Conservation (phyloP, 2,797 vertebrate species). For the Hypotaenidia okinawae region DNA sequence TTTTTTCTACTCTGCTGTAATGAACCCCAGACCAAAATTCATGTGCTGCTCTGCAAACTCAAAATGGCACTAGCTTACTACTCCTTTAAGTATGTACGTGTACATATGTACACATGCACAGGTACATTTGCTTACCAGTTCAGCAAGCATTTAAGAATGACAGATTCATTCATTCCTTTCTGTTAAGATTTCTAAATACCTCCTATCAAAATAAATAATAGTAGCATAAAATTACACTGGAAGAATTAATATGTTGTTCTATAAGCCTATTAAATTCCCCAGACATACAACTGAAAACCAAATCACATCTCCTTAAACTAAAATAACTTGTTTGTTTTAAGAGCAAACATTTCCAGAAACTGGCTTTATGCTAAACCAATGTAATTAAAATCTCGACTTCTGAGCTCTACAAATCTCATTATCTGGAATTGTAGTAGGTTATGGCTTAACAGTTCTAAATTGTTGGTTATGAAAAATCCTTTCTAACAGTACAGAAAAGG, state of each 20-base stretch:
- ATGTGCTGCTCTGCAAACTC: neutral
- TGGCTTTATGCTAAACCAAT: neutral
- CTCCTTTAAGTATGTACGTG: neutral
- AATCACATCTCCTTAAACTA: neutral
- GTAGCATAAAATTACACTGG: neutral
- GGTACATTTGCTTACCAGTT: neutral
- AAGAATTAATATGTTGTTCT: neutral
- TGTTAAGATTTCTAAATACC: neutral
- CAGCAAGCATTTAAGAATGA: neutral
- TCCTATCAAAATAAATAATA: neutral
- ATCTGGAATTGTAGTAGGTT: neutral
- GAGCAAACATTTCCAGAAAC: neutral
- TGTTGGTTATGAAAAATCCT: neutral
- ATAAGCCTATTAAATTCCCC: neutral
- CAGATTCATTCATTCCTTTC: neutral
- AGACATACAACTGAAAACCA: neutral
- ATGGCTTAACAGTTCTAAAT: neutral
- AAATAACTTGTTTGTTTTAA: neutral
- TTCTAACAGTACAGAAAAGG: neutral
- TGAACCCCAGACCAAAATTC: neutral
- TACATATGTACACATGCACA: neutral
- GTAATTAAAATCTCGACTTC: neutral
- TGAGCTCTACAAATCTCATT: neutral
- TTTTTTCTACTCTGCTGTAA: conserved; percentile 10
- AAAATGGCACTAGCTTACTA: neutral